Evolutionary conservation across 2,888 invertebrate genomes (phyloP).

Genomic region (Orthosia incerta): DNA sequence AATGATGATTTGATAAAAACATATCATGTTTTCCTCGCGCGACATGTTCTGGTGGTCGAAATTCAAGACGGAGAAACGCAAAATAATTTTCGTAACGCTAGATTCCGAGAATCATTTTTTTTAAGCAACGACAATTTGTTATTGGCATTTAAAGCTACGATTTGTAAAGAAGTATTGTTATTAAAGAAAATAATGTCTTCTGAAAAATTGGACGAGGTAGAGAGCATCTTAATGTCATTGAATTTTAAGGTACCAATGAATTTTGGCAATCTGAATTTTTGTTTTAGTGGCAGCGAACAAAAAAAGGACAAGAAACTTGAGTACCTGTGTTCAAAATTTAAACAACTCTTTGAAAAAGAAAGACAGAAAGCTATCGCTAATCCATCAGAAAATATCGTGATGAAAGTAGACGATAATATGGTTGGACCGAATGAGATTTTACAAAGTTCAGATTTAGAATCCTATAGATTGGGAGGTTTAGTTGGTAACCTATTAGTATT

Average conservation of each 20-base stretch:
- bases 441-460: constrained; percentile 49
- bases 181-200: constrained; percentile 21
- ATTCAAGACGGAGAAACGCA: not conserved
- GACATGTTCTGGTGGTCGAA: constrained; percentile 28
- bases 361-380: not conserved
- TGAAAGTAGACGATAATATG: constrained; percentile 51
- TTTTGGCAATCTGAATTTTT: constrained; percentile 56
- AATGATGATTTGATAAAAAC: constrained; percentile 52
- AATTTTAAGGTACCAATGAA: constrained; percentile 49
- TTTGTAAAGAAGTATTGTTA: constrained; percentile 35
- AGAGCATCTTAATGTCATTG: constrained; percentile 23
- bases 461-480: constrained; percentile 58
- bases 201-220: constrained; percentile 15
- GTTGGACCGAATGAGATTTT: constrained; percentile 48
- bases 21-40: constrained; percentile 54
- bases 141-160: constrained; percentile 27
- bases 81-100: constrained; percentile 23
- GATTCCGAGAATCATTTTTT: constrained; percentile 44
- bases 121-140: constrained; percentile 37
- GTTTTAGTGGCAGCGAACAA: constrained; percentile 35
- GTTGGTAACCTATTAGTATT: constrained; percentile 56
- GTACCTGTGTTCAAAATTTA: constrained; percentile 43
- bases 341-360: constrained; percentile 27
- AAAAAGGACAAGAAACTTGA: constrained; percentile 39
- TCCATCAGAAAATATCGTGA: constrained; percentile 23